Percentiles rank a stretch among this genome's conserved stretches.
Conservation (phyloP, 2,113 vertebrate species). For the Trachemys scripta region DNA sequence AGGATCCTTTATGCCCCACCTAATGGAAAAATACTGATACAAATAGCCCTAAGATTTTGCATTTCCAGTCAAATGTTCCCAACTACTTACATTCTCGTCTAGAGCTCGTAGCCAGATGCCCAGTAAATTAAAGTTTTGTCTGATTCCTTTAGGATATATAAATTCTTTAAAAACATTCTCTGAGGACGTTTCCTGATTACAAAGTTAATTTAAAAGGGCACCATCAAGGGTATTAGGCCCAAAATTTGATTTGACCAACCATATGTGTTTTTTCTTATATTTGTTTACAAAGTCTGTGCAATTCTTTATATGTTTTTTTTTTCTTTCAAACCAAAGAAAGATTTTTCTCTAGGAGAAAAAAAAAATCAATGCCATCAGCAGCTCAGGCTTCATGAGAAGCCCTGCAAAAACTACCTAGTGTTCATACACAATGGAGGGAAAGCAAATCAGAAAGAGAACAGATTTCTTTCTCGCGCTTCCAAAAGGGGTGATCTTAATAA, state of each 20-base stretch:
- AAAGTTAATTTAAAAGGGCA: slow-evolving; percentile 32
- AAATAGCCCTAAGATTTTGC: not conserved
- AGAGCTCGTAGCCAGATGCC: rapidly evolving
- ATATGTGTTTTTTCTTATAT: not conserved
- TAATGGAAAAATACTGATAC: not conserved
- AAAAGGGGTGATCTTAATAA: not conserved
- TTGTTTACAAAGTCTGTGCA: not conserved
- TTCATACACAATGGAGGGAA: not conserved
- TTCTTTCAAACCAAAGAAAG: not conserved
- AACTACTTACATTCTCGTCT: not conserved
- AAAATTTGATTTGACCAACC: slow-evolving; percentile 20
- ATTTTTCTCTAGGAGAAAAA: not conserved
- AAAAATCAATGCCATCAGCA: not conserved
- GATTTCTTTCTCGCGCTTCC: not conserved
- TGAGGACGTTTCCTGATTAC: not conserved
- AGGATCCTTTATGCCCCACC: not conserved
- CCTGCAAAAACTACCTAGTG: not conserved
- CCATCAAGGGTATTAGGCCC: slow-evolving; percentile 6
- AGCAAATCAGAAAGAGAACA: not conserved
- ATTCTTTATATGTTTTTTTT: rapidly evolving
- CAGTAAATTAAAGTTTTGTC: not conserved
- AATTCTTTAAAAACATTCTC: not conserved
- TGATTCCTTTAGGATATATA: not conserved
- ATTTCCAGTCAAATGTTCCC: not conserved
- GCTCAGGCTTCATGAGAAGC: not conserved